Base-by-base conservation (phyloP, 2,888 invertebrate species). In the Chrysomela aeneicollis region DNA sequence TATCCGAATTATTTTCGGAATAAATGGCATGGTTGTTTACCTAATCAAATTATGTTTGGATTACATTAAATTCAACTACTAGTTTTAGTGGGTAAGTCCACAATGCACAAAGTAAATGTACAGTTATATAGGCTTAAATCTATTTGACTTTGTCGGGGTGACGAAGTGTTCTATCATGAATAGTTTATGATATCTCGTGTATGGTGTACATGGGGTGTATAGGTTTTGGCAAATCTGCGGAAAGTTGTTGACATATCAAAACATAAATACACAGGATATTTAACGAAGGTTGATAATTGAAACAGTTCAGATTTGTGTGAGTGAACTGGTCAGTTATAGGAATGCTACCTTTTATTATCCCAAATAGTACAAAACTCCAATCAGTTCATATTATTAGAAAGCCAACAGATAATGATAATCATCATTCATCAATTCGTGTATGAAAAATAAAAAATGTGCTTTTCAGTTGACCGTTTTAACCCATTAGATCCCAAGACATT, bases 41-140 rank as follows among this genome's bases (percentile, higher is more conserved):
- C 74, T 71, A 74, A 75, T 75, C 75, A 74, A 74, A 73, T 73
- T 71, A 58, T 74, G 75, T 75, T 75, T 74, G 67, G 74, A 75
- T 72, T 75, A 72, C 75, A 75, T 75, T 75, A 75, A 75, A 74
- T 73, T 75, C 72, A 75, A 74, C 74, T 73, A 74, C 72, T 75
- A 73, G 74, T 74, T 75, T 74, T 73, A 74, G 71, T 68, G 69
- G 70, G 64, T 69, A 69, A 70, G 72, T 69, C 71, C 71, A 73
- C 70, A 73, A 71, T 72, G 71, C 65, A 69, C 68, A 65, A 61
- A 64, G 71, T 68, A 68, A 71, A 66, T 73, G 73, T 75, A 69
- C 72, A 73, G 70, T 68, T 69, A 72, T 42, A 42, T 74, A 71
- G 72, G 71, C 71, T 72, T 69, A 71, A 73, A 72, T 71, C 68